Percentiles rank a stretch among this genome's conserved stretches.
Conservation (phyloP, 2,113 vertebrate genomes). For the Calidris pygmaea region DNA sequence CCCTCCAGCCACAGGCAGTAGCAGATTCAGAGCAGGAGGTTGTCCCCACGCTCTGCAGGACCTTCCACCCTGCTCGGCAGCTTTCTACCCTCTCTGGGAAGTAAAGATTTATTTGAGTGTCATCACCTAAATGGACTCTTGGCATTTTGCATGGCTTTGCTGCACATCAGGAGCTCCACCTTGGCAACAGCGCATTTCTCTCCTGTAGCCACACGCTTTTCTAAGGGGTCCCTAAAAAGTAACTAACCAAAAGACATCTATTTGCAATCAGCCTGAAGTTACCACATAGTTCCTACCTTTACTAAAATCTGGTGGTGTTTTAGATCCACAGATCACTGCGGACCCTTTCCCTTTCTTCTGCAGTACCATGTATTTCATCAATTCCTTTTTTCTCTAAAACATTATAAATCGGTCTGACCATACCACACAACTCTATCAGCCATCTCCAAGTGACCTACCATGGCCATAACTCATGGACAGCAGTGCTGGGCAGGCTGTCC, state of each 20-base stretch:
- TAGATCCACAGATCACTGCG: background rate
- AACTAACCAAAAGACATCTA: background rate
- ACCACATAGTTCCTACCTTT: background rate
- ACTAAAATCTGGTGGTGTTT: background rate
- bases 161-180: background rate
- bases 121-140: background rate
- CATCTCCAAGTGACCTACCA: background rate
- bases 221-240: background rate
- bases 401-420: background rate
- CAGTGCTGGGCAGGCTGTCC: background rate
- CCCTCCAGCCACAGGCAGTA: background rate
- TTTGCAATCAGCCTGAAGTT: background rate
- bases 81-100: background rate
- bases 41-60: background rate
- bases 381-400: background rate
- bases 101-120: background rate
- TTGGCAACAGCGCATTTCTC: background rate
- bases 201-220: background rate
- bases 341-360: background rate
- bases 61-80: background rate
- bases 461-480: background rate
- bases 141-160: background rate
- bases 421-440: background rate
- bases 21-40: background rate
- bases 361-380: accelerated